These are phyloP conservation scores for Torymus texanus DNA, from an alignment of 2,888 invertebrate genomes.

Conservation along the genomic window DNA sequence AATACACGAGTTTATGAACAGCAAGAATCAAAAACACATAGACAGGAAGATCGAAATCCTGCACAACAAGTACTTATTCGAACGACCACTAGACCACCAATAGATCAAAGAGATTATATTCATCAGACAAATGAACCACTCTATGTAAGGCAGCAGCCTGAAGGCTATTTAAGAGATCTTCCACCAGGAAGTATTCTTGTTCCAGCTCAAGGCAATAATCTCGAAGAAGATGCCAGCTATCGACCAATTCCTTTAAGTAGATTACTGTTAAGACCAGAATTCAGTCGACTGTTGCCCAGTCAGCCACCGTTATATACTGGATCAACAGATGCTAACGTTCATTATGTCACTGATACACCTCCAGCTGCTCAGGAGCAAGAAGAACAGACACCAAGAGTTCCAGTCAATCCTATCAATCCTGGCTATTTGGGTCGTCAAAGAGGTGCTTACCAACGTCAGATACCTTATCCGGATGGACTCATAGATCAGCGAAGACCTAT, in stretches of 20 bases:
- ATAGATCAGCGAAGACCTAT: slow-evolving; percentile 61
- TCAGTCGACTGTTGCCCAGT: slow-evolving; percentile 56
- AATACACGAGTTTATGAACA: slow-evolving; percentile 64
- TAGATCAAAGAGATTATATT: slow-evolving; percentile 64
- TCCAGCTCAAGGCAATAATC: slow-evolving; percentile 58
- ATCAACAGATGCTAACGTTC: slow-evolving; percentile 67
- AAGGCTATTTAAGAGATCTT: slow-evolving; percentile 66
- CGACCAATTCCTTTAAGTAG: slow-evolving; percentile 61
- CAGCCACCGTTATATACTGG: slow-evolving; percentile 66
- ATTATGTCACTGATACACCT: slow-evolving; percentile 69
- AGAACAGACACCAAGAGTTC: slow-evolving; percentile 59
- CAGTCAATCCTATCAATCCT: slow-evolving; percentile 60
- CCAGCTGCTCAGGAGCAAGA: slow-evolving; percentile 65
- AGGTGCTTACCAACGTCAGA: slow-evolving; percentile 60
- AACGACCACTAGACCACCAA: slow-evolving; percentile 58
- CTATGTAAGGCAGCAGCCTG: slow-evolving; percentile 66
- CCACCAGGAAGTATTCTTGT: slow-evolving; percentile 66
- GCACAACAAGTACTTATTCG: slow-evolving; percentile 67
- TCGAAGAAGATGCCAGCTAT: slow-evolving; percentile 65
- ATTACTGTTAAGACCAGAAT: slow-evolving; percentile 57
- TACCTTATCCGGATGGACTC: slow-evolving; percentile 63
- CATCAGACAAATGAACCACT: slow-evolving; percentile 67
- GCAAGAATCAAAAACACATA: slow-evolving; percentile 63
- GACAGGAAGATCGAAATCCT: slow-evolving; percentile 65
- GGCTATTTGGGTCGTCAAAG: slow-evolving; percentile 62